Base-by-base conservation (phyloP, 2,113 vertebrate genomes). In the Xiphophorus maculatus region DNA sequence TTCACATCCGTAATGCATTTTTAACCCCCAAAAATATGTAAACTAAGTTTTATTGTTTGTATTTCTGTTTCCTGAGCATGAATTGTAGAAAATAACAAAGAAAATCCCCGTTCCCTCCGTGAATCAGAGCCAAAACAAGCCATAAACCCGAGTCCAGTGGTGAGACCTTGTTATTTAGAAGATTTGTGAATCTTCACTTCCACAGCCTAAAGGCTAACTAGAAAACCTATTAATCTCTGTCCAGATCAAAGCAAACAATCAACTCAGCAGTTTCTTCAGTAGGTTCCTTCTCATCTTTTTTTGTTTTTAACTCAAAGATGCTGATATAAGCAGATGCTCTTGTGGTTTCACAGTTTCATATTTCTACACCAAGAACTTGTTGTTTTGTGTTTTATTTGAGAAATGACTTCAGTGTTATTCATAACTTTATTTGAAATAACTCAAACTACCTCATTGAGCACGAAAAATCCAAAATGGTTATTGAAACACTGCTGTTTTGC, bases 251-350 rank as follows among this genome's bases (percentile, higher is more conserved):
- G 67, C 29, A 84, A 85, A 70, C 71, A 7, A 14, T 73, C 22
- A 30, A 64, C 40, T 83, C 82, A 88, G 84, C 79, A 73, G 33
- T 86, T 85, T 87, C 7, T 35, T 60, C 61, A 25, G 28, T 6
- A 30, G 19, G 68, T 81, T 30, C 5, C 13, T 30, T 30, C 28
- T 63, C 15, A 17, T 28, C 14, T 37, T 74, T 78, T 76, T 33
- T 77, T 37, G 35, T 78, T 29, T 80, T 42, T 27, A 70, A 40
- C 35, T 66, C 4, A 77, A 82, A 85, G 42, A 64, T 81, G 79
- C 84, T 81, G 83, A 87, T 87, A 68, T 51, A 80, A 75, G 63
- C 80, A 78, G 61, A 28, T 42, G n/a, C n/a, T 73, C 29, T 77
- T 14, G n/a, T 71, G 62, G 78, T 64, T 5, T 48, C 66, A 66